A percentile compares a stretch with the other conserved stretches of the same genome.
Conservation (phyloP, 2,113 vertebrate genomes). For the Empidonax traillii region DNA sequence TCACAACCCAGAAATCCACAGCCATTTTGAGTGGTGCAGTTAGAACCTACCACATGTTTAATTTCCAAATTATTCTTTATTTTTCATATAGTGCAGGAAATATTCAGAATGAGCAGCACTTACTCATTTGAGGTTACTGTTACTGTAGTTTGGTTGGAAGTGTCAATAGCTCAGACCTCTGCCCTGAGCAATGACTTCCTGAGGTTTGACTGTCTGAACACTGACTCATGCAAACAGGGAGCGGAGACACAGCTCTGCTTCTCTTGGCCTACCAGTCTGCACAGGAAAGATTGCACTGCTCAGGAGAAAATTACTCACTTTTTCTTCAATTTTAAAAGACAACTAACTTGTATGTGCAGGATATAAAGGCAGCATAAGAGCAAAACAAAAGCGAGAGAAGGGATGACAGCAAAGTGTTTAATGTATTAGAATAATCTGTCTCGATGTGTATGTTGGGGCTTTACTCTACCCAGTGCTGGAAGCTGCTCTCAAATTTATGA, state of each 20-base stretch:
- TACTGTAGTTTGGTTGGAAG: background rate
- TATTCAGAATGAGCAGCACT: background rate
- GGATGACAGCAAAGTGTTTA: background rate
- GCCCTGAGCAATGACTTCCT: background rate
- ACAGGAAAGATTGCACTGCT: background rate
- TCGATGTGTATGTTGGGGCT: background rate
- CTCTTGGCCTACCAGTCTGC: background rate
- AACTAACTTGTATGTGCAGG: background rate
- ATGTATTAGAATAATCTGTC: background rate
- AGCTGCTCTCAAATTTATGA: background rate
- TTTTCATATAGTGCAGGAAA: background rate
- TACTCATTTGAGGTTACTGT: accelerated
- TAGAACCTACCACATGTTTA: background rate
- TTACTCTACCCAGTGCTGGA: background rate
- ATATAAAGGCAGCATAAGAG: background rate
- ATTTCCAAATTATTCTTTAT: background rate
- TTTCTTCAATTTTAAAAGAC: background rate
- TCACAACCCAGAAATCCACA: background rate
- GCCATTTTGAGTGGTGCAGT: background rate
- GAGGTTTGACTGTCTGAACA: background rate
- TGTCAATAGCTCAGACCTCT: background rate
- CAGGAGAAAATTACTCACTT: background rate
- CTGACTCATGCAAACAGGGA: background rate
- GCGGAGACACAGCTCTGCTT: background rate
- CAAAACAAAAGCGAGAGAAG: background rate